Base-by-base conservation (phyloP, 64 coral and sea anemone genomes). In the Montipora foliosa region DNA sequence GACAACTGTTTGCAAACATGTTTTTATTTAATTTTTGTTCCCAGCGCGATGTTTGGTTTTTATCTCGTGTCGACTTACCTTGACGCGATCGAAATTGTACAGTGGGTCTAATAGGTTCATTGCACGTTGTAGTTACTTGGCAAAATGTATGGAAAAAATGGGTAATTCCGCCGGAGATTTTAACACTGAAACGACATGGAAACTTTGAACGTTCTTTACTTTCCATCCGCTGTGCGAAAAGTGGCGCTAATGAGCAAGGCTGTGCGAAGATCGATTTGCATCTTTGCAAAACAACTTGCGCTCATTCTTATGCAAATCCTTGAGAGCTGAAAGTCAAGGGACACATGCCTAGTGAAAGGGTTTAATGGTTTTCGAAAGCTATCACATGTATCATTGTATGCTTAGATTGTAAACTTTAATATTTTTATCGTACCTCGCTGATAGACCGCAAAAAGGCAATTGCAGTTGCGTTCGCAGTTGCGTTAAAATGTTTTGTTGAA, bases 301-400 rank as follows among this genome's bases (percentile, higher is more conserved):
- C 6, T 49, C 17, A 72, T 86, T 86, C 46, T 49, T 12, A 71
- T 86, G 82, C 64, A 86, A 71, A 86, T 86, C 64, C 3, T 19
- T 68, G 64, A 86, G 15, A 64, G 61, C 61, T 15, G 9, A 11
- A 84, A 37, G 6, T 14, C 49, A 25, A 22, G 16, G 0, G 17
- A 62, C 80, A 66, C 80, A 62, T 82, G 51, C 22, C 58, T 64
- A 61, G 57, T 81, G 80, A 82, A 82, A 66, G 14, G 68, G 5
- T 24, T 71, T 21, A 24, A 20, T 22, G 68, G 5, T 19, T 71
- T 71, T 71, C 20, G 10, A 64, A 16, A 64, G 61, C 61, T 64
- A 14, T 64, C 61, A 15, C 61, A 15, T 64, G 10, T 64, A 15
- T 64, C 13, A 8, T 12, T 3, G 13, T 4, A 64, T 19, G 3